A percentile compares a stretch with the other conserved stretches of the same genome.
Conservation (phyloP, 2,888 invertebrate species). For the Tetanocera ferruginea region DNA sequence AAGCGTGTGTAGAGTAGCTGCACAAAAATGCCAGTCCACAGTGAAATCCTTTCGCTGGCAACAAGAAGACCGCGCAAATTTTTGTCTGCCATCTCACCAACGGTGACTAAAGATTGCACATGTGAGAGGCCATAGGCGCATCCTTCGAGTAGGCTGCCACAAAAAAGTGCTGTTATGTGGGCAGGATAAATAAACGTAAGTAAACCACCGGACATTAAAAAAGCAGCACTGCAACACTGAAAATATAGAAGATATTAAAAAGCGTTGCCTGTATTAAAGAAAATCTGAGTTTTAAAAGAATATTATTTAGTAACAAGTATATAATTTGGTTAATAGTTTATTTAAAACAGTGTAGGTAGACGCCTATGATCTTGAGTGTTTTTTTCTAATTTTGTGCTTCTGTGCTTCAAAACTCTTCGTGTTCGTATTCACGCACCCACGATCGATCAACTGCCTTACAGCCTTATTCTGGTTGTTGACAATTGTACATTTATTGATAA, state of each 20-base stretch:
- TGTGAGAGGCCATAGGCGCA: constrained; percentile 63
- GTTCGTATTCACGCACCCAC: too few relatives aligned
- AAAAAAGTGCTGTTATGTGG: constrained; percentile 52
- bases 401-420: too few relatives aligned
- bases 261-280: too few relatives aligned
- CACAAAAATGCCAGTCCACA: constrained; percentile 64
- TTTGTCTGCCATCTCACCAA: constrained; percentile 61
- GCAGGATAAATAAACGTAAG: constrained; percentile 55
- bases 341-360: too few relatives aligned
- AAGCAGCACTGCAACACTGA: constrained; percentile 61
- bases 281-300: too few relatives aligned
- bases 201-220: constrained; percentile 60
- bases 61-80: constrained; percentile 61
- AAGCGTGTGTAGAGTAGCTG: constrained; percentile 61
- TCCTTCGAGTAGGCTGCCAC: constrained; percentile 62
- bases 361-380: too few relatives aligned
- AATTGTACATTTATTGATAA: too few relatives aligned
- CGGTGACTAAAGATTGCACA: constrained; percentile 62
- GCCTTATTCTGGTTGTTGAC: too few relatives aligned
- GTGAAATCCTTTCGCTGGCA: constrained; percentile 61
- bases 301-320: too few relatives aligned
- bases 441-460: too few relatives aligned
- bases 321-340: too few relatives aligned
- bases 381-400: too few relatives aligned
- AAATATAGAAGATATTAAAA: constrained; percentile 16